Percentiles rank a stretch among this genome's conserved stretches.
These are phyloP conservation scores for Cladorhizidae sp. DNA, from an alignment of 37 sponge, comb jelly and placozoan genomes.

Conservation along the genomic window DNA sequence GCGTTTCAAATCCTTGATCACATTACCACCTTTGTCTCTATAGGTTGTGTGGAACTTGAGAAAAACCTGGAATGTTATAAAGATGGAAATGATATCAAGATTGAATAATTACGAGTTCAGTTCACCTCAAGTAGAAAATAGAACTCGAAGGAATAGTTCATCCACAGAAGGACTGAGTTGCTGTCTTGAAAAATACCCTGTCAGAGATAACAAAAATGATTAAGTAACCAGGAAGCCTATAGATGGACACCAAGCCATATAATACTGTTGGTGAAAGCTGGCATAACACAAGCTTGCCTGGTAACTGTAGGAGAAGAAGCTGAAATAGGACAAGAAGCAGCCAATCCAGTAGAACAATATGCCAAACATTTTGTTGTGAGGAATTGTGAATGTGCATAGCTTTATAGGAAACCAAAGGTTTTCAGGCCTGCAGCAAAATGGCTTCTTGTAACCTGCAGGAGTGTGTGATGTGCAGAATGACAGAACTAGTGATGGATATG, in stretches of 20 bases:
- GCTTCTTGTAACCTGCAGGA: background rate
- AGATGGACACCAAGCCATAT: no score
- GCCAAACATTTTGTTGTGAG: slow-evolving; percentile 17
- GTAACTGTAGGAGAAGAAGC: slow-evolving; percentile 66
- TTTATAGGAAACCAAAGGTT: no score
- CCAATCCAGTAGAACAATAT: slow-evolving; percentile 26
- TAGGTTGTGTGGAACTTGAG: slow-evolving; percentile 74
- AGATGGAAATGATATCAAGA: background rate
- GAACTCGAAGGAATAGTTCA: slow-evolving; percentile 68
- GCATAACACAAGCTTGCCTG: slow-evolving; percentile 32
- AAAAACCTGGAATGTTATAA: slow-evolving; percentile 36
- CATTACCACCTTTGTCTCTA: slow-evolving; percentile 36
- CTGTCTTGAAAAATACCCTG: slow-evolving; percentile 63
- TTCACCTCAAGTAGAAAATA: slow-evolving; percentile 71
- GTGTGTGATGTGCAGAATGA: background rate
- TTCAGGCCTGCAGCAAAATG: background rate
- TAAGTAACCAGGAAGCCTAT: no score
- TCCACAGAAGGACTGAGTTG: slow-evolving; percentile 16
- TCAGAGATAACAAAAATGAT: background rate
- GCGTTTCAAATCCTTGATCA: slow-evolving; percentile 39
- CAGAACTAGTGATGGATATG: background rate
- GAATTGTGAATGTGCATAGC: slow-evolving; percentile 41
- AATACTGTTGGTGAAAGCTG: no score
- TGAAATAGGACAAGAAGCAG: slow-evolving; percentile 54
- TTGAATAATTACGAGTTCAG: background rate